These are phyloP conservation scores for Heliornis fulica DNA, from an alignment of 2,113 vertebrate species.

Conservation along the genomic window DNA sequence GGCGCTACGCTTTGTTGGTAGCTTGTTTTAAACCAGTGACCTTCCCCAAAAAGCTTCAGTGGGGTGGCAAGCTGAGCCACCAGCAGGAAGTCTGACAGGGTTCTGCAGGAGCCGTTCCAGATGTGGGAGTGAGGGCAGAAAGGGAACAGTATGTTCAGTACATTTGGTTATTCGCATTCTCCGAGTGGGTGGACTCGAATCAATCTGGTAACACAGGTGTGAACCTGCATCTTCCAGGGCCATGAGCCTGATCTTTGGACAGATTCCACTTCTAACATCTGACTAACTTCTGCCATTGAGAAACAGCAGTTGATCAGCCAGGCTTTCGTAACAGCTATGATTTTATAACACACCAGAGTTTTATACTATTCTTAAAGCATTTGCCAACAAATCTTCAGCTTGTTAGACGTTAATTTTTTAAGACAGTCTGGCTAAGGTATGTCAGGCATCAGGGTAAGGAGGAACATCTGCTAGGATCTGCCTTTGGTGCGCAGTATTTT, in stretches of 20 bases:
- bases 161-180: not conserved
- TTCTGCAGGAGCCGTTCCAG: not conserved
- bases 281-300: not conserved
- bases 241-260: not conserved
- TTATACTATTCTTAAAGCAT: not conserved
- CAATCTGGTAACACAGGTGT: not conserved
- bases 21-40: not conserved
- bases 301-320: not conserved
- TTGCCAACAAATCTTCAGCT: not conserved
- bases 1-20: not conserved
- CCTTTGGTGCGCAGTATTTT: not conserved
- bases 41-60: not conserved
- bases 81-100: not conserved
- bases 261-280: not conserved
- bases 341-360: not conserved
- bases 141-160: not conserved
- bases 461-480: constrained; percentile 1
- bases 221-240: too few relatives aligned
- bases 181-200: not conserved
- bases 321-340: not conserved
- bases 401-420: not conserved
- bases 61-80: not conserved
- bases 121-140: not conserved
- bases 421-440: not conserved
- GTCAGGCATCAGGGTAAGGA: not conserved